Conservation (phyloP, 2,113 vertebrate species). For the Thinocorus orbignyianus region DNA sequence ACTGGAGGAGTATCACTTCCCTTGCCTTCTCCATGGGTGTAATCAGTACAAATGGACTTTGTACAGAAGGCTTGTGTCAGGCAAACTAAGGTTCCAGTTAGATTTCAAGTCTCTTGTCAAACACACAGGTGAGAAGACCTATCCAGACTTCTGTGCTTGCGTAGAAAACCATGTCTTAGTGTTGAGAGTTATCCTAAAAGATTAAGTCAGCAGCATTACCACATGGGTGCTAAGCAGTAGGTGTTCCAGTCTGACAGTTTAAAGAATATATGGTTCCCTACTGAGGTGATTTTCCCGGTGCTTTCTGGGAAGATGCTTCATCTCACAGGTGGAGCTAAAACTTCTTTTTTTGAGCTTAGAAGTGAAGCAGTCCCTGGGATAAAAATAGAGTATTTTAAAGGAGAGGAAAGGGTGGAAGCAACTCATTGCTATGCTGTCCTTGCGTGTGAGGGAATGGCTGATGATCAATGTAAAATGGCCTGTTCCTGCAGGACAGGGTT, state of each 20-base stretch:
- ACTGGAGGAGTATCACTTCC: not conserved
- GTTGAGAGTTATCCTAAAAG: not conserved
- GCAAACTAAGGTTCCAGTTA: not conserved
- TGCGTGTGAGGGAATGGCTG: not conserved
- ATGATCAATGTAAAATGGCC: not conserved
- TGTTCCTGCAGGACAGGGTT: not conserved
- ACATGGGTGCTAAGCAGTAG: too few relatives aligned
- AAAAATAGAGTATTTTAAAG: not conserved
- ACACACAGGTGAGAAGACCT: not conserved
- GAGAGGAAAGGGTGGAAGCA: not conserved
- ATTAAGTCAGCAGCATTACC: not conserved
- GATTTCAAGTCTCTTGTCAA: not conserved
- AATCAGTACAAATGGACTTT: not conserved
- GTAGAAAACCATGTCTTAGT: not conserved
- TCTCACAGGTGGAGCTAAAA: not conserved
- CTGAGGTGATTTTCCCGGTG: not conserved
- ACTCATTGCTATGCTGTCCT: not conserved
- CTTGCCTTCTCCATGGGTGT: not conserved
- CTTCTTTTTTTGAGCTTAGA: not conserved
- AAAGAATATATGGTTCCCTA: not conserved
- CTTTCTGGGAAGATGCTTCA: not conserved
- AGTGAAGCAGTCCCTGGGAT: not conserved
- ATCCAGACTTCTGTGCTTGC: not conserved
- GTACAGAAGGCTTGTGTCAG: not conserved
- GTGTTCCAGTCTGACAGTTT: not conserved